Conservation (phyloP, 2,113 vertebrate genomes). For the Tringa solitaria region DNA sequence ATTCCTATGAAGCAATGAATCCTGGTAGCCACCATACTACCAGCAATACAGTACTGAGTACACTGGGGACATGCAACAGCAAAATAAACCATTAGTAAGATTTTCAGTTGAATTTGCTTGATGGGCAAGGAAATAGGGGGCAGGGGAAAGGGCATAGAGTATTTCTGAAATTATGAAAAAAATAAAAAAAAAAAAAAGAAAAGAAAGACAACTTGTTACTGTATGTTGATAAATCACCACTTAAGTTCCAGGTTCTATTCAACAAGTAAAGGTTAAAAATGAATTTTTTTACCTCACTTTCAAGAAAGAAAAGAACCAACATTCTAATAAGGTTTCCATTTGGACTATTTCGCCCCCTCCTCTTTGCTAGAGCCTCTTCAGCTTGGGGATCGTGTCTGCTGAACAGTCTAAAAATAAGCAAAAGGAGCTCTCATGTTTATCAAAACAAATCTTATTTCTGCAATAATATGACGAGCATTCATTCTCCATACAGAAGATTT, state of each 20-base stretch:
- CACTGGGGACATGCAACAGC: neutral
- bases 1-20: neutral
- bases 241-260: constrained; percentile 17
- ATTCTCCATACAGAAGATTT: neutral
- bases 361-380: constrained; percentile 96
- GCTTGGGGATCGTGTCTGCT: constrained; percentile 97
- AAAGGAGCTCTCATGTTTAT: constrained; percentile 31
- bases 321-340: constrained; percentile 98
- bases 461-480: neutral
- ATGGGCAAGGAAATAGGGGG: neutral
- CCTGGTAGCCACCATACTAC: neutral
- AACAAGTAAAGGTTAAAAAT: constrained; percentile 27
- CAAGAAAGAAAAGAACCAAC: constrained; percentile 99
- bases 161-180: neutral
- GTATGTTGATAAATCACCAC: neutral
- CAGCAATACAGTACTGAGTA: neutral
- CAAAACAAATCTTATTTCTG: neutral
- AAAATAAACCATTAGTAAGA: neutral
- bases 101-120: neutral
- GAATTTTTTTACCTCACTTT: constrained; percentile 91
- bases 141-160: neutral
- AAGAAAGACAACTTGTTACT: neutral
- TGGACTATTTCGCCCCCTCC: constrained; percentile 94
- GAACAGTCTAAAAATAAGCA: constrained; percentile 80
- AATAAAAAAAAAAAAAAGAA: no score